Conservation (phyloP, 2,888 invertebrate genomes). For the Eutolmus rufibarbis region DNA sequence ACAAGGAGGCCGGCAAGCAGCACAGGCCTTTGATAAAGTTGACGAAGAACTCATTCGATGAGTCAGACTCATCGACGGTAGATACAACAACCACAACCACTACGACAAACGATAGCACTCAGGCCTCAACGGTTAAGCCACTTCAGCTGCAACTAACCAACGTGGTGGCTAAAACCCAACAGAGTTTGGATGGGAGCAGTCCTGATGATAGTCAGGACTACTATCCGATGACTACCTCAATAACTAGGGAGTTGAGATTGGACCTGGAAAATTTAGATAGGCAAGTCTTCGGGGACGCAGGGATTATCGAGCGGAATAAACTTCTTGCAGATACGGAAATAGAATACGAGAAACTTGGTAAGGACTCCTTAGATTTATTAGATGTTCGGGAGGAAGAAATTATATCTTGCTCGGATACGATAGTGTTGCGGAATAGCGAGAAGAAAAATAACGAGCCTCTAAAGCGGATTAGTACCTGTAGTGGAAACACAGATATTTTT, state of each 20-base stretch:
- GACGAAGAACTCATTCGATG: conserved; percentile 63
- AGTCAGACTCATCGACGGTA: conserved; percentile 63
- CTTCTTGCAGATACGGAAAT: conserved; percentile 51
- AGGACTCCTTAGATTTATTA: conserved; percentile 60
- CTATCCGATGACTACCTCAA: conserved; percentile 86
- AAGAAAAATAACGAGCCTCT: conserved; percentile 52
- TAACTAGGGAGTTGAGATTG: conserved; percentile 81
- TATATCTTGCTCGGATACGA: conserved; percentile 56
- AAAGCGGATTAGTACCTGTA: conserved; percentile 55
- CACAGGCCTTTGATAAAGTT: conserved; percentile 63
- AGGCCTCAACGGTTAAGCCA: conserved; percentile 50
- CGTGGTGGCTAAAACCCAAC: conserved; percentile 54
- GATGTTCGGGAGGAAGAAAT: conserved; percentile 60
- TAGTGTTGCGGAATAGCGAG: conserved; percentile 54
- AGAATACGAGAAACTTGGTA: conserved; percentile 59
- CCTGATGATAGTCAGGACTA: conserved; percentile 84
- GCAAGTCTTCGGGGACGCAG: conserved; percentile 75
- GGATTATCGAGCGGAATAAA: conserved; percentile 37
- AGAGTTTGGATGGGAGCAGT: conserved; percentile 68
- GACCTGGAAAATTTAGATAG: conserved; percentile 85
- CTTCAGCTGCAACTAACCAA: conserved; percentile 50
- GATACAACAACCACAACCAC: neutral
- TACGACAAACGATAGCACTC: neutral
- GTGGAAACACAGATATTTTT: conserved; percentile 72
- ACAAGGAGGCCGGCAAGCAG: conserved; percentile 40